These are phyloP conservation scores for Remorina albescens DNA, from an alignment of 2,797 vertebrate species.

Conservation along the genomic window DNA sequence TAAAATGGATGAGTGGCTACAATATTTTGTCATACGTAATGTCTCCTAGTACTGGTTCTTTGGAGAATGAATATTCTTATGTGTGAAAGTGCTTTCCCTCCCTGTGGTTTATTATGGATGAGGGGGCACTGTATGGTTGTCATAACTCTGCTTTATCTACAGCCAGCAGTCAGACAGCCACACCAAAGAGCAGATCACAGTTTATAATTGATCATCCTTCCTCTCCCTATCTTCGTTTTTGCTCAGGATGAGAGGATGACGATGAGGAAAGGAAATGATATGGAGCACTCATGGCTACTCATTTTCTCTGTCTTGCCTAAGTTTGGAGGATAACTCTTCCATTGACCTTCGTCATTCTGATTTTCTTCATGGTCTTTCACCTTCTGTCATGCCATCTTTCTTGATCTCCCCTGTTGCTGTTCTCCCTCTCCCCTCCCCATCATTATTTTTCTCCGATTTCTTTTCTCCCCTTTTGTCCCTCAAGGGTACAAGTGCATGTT, in stretches of 20 bases:
- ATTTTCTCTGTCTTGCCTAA: conserved; percentile 41
- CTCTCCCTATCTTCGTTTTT: conserved; percentile 72
- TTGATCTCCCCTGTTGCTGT: conserved; percentile 3
- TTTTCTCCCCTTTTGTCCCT: conserved; percentile 18
- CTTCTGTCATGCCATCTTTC: conserved; percentile 24
- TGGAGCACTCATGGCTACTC: conserved; percentile 38
- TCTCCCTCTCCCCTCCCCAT: not conserved
- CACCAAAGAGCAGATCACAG: conserved; percentile 78
- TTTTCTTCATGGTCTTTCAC: conserved; percentile 13
- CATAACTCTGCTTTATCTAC: conserved; percentile 82
- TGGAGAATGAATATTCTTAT: conserved; percentile 65
- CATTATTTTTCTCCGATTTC: conserved; percentile 8
- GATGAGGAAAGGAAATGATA: conserved; percentile 59
- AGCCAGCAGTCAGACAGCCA: conserved; percentile 79
- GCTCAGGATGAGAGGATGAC: conserved; percentile 61
- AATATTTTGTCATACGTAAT: conserved; percentile 59
- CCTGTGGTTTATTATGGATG: conserved; percentile 78
- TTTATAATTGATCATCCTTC: conserved; percentile 83
- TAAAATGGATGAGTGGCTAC: conserved; percentile 59
- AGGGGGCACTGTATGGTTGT: conserved; percentile 77
- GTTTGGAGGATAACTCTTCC: conserved; percentile 45
- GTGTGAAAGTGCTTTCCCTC: conserved; percentile 60
- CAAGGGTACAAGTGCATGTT: conserved; percentile 20
- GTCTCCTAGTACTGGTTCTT: conserved; percentile 52
- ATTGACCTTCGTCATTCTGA: conserved; percentile 36